Evolutionary conservation across 1,140 invertebrate genomes (phyloP).

Genomic region (Drosophila setifemur): DNA sequence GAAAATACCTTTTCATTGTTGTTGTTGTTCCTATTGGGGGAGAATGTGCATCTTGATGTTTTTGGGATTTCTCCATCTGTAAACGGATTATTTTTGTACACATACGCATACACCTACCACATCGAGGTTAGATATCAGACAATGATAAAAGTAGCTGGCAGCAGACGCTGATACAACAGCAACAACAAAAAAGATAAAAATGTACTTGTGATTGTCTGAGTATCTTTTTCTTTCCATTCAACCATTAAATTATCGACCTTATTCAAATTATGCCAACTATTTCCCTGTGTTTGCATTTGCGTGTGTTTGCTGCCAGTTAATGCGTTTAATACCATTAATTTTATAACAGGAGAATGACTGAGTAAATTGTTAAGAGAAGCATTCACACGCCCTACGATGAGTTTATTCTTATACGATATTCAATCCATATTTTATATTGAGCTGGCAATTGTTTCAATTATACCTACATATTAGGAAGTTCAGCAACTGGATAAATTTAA

Average conservation of each 20-base stretch:
- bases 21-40: conserved; percentile 31
- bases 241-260: conserved; percentile 79
- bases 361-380: conserved; percentile 62
- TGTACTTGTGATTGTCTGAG: conserved; percentile 43
- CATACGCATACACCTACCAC: conserved; percentile 3
- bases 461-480: too few relatives aligned
- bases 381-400: too few relatives aligned
- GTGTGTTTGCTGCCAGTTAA: conserved; percentile 71
- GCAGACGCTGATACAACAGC: conserved; percentile 45
- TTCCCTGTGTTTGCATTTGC: conserved; percentile 33
- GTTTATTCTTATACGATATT: conserved; percentile 31
- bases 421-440: too few relatives aligned
- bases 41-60: conserved; percentile 37
- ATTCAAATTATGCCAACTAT: conserved; percentile 79
- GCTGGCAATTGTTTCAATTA: too few relatives aligned
- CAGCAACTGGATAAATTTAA: too few relatives aligned
- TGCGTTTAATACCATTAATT: conserved; percentile 80
- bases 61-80: conserved; percentile 74
- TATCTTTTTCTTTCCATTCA: conserved; percentile 57
- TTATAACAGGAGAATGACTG: conserved; percentile 71
- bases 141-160: conserved; percentile 67
- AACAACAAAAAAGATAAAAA: conserved; percentile 42
- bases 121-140: conserved; percentile 76
- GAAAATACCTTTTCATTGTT: conserved; percentile 74
- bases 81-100: conserved; percentile 77